phyloP scores from a whole-genome alignment of 2,797 vertebrate species.

The Eulemur rubriventer region DNA sequence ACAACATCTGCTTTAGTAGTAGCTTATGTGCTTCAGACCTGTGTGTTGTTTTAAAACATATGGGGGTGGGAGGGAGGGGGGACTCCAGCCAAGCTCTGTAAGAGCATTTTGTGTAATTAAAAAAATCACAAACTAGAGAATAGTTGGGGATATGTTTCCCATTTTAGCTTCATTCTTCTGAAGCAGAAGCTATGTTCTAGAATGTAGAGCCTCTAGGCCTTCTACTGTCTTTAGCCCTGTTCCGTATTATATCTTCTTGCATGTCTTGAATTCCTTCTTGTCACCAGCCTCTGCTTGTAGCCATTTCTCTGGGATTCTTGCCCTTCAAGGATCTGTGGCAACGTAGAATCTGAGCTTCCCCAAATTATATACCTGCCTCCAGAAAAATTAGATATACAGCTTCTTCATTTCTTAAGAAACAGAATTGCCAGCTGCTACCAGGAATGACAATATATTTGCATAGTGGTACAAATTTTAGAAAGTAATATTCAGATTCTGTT shows the following conservation, averaged over 20 bases:
- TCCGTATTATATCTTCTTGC: background rate
- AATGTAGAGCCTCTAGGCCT: background rate
- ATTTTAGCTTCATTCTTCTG: background rate
- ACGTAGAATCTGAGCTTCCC: background rate
- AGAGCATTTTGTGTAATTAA: background rate
- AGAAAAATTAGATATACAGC: background rate
- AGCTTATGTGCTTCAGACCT: background rate
- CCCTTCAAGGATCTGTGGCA: background rate
- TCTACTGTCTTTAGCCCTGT: background rate
- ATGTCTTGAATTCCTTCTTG: background rate
- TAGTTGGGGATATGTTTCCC: background rate
- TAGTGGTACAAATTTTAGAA: constrained; percentile 19
- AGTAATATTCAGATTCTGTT: constrained; percentile 50
- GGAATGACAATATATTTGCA: constrained; percentile 27
- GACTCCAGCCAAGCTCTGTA: background rate
- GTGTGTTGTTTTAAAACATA: background rate
- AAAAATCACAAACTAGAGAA: background rate
- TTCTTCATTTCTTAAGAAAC: constrained; percentile 31
- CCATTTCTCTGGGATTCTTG: background rate
- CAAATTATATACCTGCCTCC: background rate
- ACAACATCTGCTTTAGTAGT: background rate
- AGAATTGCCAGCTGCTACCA: constrained; percentile 38
- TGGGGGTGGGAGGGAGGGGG: background rate
- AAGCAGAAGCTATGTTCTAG: background rate
- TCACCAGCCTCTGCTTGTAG: background rate